Percentiles rank a stretch among this genome's conserved stretches.
These are phyloP conservation scores for Lepidotrigona ventralis DNA, from an alignment of 1,140 invertebrate species.

Conservation along the genomic window DNA sequence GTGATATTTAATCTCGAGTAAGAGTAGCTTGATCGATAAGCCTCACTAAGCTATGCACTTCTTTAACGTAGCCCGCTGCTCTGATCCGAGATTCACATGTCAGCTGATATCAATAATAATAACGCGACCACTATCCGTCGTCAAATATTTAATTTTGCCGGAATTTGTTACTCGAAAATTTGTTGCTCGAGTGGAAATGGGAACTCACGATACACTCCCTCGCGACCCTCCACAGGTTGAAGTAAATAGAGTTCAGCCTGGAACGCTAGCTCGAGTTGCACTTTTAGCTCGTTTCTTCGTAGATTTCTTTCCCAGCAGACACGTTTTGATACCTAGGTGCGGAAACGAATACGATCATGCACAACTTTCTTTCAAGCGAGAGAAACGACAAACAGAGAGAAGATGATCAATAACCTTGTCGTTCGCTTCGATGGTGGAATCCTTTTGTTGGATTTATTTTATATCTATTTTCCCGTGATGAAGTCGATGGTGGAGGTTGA, in stretches of 20 bases:
- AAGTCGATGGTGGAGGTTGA: too few species aligned
- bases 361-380: neutral
- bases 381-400: neutral
- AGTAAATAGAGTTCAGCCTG: constrained; percentile 73
- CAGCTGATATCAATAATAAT: neutral
- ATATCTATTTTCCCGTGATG: neutral
- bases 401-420: neutral
- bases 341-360: neutral
- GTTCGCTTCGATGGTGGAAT: neutral
- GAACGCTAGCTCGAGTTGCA: constrained; percentile 61
- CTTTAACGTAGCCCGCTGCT: neutral
- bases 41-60: neutral
- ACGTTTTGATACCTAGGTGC: neutral
- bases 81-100: neutral
- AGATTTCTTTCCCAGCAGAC: neutral
- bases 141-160: too few species aligned
- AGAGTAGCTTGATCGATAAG: neutral
- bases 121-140: neutral
- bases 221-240: constrained; percentile 82
- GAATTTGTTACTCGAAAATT: neutral
- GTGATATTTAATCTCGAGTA: neutral
- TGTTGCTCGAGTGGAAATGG: neutral
- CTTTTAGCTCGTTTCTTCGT: constrained; percentile 2
- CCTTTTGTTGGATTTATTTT: neutral
- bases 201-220: constrained; percentile 81